Evolutionary conservation across 1,140 invertebrate genomes (phyloP), one percentile per base, ranked within the genome.

Genomic region (Drosophila pseudoobscura): DNA sequence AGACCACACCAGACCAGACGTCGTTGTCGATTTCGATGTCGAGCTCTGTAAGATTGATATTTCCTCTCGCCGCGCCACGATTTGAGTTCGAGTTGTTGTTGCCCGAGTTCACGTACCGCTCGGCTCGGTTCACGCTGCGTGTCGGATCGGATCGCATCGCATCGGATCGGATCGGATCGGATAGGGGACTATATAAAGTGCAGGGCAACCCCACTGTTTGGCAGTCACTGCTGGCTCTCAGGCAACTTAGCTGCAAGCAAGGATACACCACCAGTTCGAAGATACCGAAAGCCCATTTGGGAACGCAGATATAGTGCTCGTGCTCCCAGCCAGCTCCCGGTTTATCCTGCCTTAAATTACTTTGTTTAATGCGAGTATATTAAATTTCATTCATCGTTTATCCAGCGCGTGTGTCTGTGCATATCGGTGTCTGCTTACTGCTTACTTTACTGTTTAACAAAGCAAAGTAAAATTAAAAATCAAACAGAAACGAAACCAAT

Each of bases 201-300:
- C 72, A 69, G 78, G 62, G 69, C 77, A 58, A 45, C 45, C 63
- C 66, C 57, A 56, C 69, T 64, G 64, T 63, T 78, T 76, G 66
- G 62, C 83, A 87, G 88, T 87, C 78, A 87, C 79, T 87, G 78
- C 88, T 87, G 76, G 71, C 61, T 57, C 66, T 61, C 74, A 75
- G 80, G 75, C 75, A 52, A 62, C 62, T 57, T 70, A 62, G 62
- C 74, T 70, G 54, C 64, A 63, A 60, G 35, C 51, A 46, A 53
- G 17, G 44, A 57, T 44, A 39, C 50, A 35, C 3, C 31, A 9
- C 31, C 31, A 35, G 31, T 9, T 35, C 31, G 52, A 50, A 3
- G 24, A 24, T 24, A 24, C 24, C 24, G 24, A 24, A 3, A 24
- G 1, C 20, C 0, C 20, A 0, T 20, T 20, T 20, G 20, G 20